These are phyloP conservation scores for Sylvilagus bachmani DNA, from an alignment of 2,113 vertebrate genomes.

Conservation along the genomic window DNA sequence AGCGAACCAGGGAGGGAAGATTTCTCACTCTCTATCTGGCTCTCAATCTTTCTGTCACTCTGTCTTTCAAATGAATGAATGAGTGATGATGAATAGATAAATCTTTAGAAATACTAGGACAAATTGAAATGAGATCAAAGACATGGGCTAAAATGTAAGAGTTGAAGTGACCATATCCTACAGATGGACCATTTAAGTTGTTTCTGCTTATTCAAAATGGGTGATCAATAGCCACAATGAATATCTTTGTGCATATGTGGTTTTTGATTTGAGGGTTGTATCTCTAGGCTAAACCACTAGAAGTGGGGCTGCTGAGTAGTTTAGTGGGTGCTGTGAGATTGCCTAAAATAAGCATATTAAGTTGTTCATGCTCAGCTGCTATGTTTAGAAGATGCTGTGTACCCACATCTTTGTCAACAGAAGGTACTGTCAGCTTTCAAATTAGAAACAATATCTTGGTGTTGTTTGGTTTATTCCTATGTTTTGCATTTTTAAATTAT, in stretches of 20 bases:
- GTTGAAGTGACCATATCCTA: neutral
- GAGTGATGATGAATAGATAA: neutral
- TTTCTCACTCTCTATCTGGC: no score
- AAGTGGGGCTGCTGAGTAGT: neutral
- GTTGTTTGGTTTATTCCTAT: neutral
- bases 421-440: slow-evolving; percentile 9
- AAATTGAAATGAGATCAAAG: neutral
- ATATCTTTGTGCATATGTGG: neutral
- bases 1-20: no score
- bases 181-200: neutral
- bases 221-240: neutral
- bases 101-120: neutral
- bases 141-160: neutral
- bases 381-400: neutral
- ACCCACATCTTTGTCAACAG: neutral
- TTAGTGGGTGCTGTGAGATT: neutral
- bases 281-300: slow-evolving; percentile 6
- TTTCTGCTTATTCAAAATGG: slow-evolving; percentile 12
- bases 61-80: no score
- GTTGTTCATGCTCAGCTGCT: neutral
- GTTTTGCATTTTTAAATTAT: slow-evolving; percentile 8
- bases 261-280: neutral
- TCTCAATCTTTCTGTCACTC: no score
- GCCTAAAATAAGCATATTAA: neutral
- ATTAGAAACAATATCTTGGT: neutral